Evolutionary conservation across 2,888 invertebrate genomes (phyloP).

Genomic region (Acanthosoma haemorrhoidale): DNA sequence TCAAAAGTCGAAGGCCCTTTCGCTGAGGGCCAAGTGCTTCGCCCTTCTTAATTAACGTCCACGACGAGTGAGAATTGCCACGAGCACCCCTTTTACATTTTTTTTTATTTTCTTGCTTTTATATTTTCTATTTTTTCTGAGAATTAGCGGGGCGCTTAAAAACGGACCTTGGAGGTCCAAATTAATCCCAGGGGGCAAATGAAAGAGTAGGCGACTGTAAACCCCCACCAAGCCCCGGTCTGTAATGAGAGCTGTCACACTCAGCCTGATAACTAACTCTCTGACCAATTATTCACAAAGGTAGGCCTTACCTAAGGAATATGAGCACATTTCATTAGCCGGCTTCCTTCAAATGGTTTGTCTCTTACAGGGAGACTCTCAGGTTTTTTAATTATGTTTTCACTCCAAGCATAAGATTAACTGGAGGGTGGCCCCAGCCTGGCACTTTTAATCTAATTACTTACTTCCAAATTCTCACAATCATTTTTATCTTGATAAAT

Average conservation of each 20-base stretch:
- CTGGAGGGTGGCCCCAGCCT: not conserved
- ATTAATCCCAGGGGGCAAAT: not conserved
- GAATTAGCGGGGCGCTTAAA: not conserved
- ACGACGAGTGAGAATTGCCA: not conserved
- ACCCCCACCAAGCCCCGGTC: not conserved
- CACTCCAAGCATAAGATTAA: not conserved
- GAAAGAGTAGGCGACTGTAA: not conserved
- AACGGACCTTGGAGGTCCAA: not conserved
- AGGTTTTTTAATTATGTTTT: not conserved
- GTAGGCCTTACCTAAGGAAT: not conserved
- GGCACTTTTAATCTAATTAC: not conserved
- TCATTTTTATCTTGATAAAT: too few species aligned
- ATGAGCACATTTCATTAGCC: not conserved
- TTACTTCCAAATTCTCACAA: too few species aligned
- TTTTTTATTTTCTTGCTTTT: not conserved
- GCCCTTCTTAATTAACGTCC: not conserved
- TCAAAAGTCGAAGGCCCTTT: not conserved
- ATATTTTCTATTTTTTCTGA: not conserved
- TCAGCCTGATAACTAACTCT: not conserved
- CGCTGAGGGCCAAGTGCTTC: not conserved
- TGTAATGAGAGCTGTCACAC: not conserved
- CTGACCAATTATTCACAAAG: slow-evolving; percentile 4
- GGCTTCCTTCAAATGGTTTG: not conserved
- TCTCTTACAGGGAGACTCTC: not conserved
- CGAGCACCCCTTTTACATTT: not conserved